Evolutionary conservation across 1,140 invertebrate species (phyloP).

Genomic region (Listronotus bonariensis): DNA sequence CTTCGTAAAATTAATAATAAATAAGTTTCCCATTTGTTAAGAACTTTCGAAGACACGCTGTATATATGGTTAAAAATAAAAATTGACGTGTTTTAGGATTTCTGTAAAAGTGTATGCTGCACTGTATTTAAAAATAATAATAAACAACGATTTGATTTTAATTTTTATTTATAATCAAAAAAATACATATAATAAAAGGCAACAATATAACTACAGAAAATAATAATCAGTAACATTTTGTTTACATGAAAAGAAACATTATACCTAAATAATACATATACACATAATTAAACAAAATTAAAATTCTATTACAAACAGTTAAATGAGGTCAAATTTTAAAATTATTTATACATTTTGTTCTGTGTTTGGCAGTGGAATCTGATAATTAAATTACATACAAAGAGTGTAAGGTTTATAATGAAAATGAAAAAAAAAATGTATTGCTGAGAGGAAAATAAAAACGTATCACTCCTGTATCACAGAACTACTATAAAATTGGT

Average conservation of each 20-base stretch:
- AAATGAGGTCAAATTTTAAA: background rate
- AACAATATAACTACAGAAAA: constrained; percentile 21
- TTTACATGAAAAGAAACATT: background rate
- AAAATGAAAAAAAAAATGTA: background rate
- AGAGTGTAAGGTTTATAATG: background rate
- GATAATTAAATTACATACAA: background rate
- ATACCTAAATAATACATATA: too few species aligned
- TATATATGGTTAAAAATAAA: too few species aligned
- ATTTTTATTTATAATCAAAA: constrained; percentile 23
- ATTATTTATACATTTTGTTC: background rate
- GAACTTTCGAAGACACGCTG: too few species aligned
- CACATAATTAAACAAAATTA: background rate
- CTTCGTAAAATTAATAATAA: too few species aligned
- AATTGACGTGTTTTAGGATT: too few species aligned
- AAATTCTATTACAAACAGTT: background rate
- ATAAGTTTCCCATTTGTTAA: too few species aligned
- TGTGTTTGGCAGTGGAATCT: constrained; percentile 8
- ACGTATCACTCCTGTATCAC: constrained; percentile 10
- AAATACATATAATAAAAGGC: constrained; percentile 35
- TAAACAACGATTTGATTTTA: too few species aligned
- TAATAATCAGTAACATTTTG: background rate
- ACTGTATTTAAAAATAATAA: too few species aligned
- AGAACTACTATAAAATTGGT: constrained; percentile 16
- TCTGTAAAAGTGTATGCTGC: too few species aligned
- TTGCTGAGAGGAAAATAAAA: background rate